Percentiles rank a stretch among this genome's conserved stretches.
Evolutionary conservation across 2,888 invertebrate species (phyloP).

Genomic region (Mylabris sibirica): DNA sequence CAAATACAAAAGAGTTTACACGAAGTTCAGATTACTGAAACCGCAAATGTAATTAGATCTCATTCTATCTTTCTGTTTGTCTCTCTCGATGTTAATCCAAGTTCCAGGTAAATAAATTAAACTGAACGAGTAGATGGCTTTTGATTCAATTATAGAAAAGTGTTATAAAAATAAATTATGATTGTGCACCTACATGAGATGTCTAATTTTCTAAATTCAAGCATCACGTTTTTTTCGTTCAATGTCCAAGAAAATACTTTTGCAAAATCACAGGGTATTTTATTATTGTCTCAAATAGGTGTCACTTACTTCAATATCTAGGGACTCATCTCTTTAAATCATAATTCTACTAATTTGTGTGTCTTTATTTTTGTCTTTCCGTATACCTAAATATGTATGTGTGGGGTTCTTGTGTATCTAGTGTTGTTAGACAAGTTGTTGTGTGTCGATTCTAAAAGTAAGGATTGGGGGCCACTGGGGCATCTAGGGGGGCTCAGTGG

Average conservation of each 20-base stretch:
- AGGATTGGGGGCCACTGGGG: constrained; percentile 54
- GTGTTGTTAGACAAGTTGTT: constrained; percentile 11
- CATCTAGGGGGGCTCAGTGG: constrained; percentile 50
- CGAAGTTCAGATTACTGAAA: constrained; percentile 9
- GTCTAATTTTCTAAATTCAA: not conserved
- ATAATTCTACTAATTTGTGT: not conserved
- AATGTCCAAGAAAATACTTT: not conserved
- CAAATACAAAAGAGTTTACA: not conserved
- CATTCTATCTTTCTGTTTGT: not conserved
- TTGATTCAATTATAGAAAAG: not conserved
- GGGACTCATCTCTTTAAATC: not conserved
- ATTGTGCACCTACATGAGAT: not conserved
- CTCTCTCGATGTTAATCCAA: not conserved
- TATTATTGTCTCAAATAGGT: too few species aligned
- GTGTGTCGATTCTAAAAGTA: constrained; percentile 19
- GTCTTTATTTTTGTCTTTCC: not conserved
- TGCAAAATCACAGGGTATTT: not conserved
- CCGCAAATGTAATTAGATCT: constrained; percentile 11
- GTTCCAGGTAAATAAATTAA: not conserved
- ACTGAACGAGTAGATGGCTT: not conserved
- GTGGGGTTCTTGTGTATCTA: constrained; percentile 9
- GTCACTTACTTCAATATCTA: too few species aligned
- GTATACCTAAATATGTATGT: not conserved
- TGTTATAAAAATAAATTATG: constrained; percentile 10
- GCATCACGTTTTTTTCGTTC: not conserved